These are phyloP conservation scores for Dryococelus australis DNA, from an alignment of 2,888 invertebrate species.

Conservation along the genomic window DNA sequence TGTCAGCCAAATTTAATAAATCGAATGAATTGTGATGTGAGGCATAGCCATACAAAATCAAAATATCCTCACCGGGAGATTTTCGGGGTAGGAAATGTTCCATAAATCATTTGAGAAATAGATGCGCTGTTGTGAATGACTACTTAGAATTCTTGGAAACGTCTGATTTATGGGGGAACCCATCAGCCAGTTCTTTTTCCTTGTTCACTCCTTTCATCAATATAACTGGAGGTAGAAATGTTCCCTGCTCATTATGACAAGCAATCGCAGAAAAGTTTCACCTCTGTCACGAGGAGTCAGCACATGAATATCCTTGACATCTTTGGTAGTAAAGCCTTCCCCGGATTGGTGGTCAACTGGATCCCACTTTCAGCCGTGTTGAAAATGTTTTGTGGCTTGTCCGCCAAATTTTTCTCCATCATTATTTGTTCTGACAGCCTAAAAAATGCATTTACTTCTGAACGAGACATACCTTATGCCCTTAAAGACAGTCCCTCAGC, in stretches of 20 bases:
- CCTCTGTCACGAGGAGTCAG: conserved; percentile 39
- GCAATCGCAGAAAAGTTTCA: conserved; percentile 40
- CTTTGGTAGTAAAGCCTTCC: conserved; percentile 5
- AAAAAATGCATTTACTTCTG: neutral
- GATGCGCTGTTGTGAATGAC: conserved; percentile 40
- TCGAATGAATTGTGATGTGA: conserved; percentile 23
- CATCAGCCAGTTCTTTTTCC: conserved; percentile 41
- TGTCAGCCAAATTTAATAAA: neutral
- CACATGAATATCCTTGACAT: neutral
- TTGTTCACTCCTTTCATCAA: conserved; percentile 45
- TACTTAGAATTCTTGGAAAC: conserved; percentile 45
- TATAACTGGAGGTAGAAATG: conserved; percentile 43
- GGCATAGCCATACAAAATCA: neutral
- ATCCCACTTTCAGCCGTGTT: neutral
- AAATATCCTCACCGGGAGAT: conserved; percentile 18
- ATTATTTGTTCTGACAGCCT: neutral
- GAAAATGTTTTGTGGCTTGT: conserved; percentile 11
- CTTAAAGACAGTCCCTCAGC: conserved; percentile 24
- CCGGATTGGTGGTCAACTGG: neutral
- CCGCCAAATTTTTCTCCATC: neutral
- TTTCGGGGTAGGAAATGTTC: conserved; percentile 38
- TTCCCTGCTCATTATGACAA: conserved; percentile 43
- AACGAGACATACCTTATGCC: neutral
- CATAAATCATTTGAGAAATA: conserved; percentile 41
- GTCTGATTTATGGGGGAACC: conserved; percentile 40